These are phyloP conservation scores for Nycteola revayana DNA, from an alignment of 2,888 invertebrate species.

Conservation along the genomic window DNA sequence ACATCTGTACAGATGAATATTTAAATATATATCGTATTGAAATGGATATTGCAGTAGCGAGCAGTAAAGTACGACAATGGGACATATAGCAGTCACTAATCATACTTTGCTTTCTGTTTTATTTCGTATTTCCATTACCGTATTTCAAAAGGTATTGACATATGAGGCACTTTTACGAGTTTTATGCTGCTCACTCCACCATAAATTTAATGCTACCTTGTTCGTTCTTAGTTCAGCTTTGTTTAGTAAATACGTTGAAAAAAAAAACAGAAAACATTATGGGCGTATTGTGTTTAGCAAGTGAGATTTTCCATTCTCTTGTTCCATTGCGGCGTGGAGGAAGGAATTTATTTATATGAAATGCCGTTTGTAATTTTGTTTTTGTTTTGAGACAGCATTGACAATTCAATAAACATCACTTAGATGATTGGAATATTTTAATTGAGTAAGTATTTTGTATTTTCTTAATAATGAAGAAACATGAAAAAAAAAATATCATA, in stretches of 20 bases:
- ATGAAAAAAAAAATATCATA: too few species aligned
- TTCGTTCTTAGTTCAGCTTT: slow-evolving; percentile 47
- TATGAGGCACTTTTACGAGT: slow-evolving; percentile 80
- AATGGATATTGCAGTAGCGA: slow-evolving; percentile 59
- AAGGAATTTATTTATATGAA: slow-evolving; percentile 22
- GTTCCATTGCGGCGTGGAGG: slow-evolving; percentile 3
- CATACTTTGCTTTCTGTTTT: slow-evolving; percentile 82
- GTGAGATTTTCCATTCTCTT: slow-evolving; percentile 23
- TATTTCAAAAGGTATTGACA: slow-evolving; percentile 82
- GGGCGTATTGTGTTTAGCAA: slow-evolving; percentile 24
- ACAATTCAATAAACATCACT: slow-evolving; percentile 14
- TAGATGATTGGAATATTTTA: slow-evolving; percentile 23
- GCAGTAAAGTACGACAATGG: slow-evolving; percentile 73
- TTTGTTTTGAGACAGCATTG: slow-evolving; percentile 12
- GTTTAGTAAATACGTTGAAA: too few species aligned
- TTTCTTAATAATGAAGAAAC: too few species aligned
- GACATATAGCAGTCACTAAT: slow-evolving; percentile 78
- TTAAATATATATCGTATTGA: slow-evolving; percentile 59
- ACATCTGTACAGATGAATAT: slow-evolving; percentile 35
- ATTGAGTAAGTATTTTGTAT: too few species aligned
- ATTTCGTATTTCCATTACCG: slow-evolving; percentile 81
- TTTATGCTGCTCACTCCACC: slow-evolving; percentile 60
- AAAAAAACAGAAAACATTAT: slow-evolving; percentile 31
- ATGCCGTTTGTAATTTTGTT: slow-evolving; percentile 30
- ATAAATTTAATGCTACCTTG: slow-evolving; percentile 67